phyloP scores from a whole-genome alignment of 2,113 vertebrate genomes.

The Neopipo cinnamomea region DNA sequence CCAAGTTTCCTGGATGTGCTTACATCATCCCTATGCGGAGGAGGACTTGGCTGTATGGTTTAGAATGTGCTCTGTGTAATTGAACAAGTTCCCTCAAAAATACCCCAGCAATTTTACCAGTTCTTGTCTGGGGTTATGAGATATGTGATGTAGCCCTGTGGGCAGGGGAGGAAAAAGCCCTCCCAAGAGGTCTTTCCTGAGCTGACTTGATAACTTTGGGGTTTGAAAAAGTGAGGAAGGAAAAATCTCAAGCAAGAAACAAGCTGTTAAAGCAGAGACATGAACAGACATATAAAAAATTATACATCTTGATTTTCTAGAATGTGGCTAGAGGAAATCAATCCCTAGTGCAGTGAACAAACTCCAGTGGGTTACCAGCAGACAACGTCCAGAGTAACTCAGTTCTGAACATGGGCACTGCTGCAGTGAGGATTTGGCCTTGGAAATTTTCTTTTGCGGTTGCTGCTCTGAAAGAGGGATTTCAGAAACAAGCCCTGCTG shows the following conservation, averaged over 20 bases:
- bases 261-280: neutral
- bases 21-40: constrained; percentile 57
- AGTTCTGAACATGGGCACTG: neutral
- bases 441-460: neutral
- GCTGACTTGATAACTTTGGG: neutral
- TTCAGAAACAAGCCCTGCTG: neutral
- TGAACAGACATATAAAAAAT: neutral
- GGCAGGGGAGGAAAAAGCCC: constrained; percentile 48
- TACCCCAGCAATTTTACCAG: constrained; percentile 8
- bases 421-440: neutral
- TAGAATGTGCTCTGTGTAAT: constrained; percentile 31
- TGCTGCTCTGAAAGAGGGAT: neutral
- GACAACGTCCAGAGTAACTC: neutral
- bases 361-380: neutral
- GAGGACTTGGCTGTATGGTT: constrained; percentile 43
- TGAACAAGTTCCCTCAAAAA: constrained; percentile 53
- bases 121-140: constrained; percentile 15
- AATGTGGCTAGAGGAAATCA: neutral
- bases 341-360: neutral
- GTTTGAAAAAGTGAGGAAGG: neutral
- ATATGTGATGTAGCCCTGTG: neutral
- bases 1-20: constrained; percentile 63
- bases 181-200: constrained; percentile 52
- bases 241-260: neutral
- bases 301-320: neutral